Percentiles rank a stretch among this genome's conserved stretches.
Conservation (phyloP, 2,888 invertebrate species). For the Cenopis cana region DNA sequence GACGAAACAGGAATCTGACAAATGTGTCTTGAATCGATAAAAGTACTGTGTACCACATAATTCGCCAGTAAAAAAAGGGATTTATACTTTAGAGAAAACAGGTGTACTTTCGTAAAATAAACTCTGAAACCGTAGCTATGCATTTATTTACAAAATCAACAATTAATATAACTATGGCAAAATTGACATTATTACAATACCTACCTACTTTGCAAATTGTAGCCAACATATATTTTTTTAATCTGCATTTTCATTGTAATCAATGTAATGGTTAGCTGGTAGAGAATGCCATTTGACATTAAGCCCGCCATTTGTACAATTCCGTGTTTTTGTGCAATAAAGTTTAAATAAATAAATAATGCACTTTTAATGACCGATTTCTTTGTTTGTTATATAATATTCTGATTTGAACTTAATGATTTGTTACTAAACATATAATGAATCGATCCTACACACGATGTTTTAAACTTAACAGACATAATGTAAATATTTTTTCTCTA, state of each 20-base stretch:
- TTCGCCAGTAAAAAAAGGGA: too few relatives aligned
- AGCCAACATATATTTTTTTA: neutral
- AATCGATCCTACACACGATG: too few relatives aligned
- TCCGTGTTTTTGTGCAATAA: too few relatives aligned
- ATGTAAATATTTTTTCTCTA: neutral
- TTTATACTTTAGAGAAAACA: neutral
- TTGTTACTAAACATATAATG: too few relatives aligned
- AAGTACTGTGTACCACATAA: too few relatives aligned
- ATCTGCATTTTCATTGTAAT: too few relatives aligned
- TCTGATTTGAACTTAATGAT: too few relatives aligned
- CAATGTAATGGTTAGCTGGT: too few relatives aligned
- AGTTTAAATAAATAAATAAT: neutral
- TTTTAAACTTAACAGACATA: neutral
- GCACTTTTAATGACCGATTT: neutral
- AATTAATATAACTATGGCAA: constrained; percentile 25
- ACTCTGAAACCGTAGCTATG: neutral
- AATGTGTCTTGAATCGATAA: too few relatives aligned
- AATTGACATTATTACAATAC: constrained; percentile 14
- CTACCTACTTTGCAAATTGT: neutral
- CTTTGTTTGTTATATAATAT: neutral
- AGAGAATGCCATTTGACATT: too few relatives aligned
- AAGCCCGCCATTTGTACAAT: too few relatives aligned
- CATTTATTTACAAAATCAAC: constrained; percentile 28
- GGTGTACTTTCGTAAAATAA: neutral
- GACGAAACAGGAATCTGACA: too few relatives aligned